Percentiles rank a stretch among this genome's conserved stretches.
These are phyloP conservation scores for Drosophila falleni DNA, from an alignment of 2,888 invertebrate genomes.

Conservation along the genomic window DNA sequence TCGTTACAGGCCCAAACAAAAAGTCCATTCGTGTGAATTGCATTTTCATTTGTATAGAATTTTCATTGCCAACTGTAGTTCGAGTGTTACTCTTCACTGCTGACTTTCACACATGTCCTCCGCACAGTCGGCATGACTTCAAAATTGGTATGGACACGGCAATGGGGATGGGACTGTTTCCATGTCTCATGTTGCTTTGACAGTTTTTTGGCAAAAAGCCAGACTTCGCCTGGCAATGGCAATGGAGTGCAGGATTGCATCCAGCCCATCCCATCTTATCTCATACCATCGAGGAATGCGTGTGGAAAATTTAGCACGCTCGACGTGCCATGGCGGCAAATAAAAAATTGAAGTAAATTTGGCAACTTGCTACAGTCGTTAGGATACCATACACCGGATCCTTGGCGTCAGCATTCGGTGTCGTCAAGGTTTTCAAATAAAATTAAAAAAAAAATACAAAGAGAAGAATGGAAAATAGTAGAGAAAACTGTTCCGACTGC, in stretches of 20 bases:
- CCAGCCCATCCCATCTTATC: neutral
- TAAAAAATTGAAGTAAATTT: constrained; percentile 80
- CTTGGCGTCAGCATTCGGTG: constrained; percentile 64
- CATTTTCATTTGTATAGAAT: constrained; percentile 81
- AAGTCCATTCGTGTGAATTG: constrained; percentile 73
- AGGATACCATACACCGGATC: constrained; percentile 44
- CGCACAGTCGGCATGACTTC: constrained; percentile 31
- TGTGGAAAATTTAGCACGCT: constrained; percentile 80
- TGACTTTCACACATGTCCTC: constrained; percentile 60
- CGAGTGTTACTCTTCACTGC: constrained; percentile 55
- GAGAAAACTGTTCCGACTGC: constrained; percentile 39
- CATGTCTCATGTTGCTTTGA: constrained; percentile 76
- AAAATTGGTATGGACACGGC: constrained; percentile 13
- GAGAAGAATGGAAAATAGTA: neutral
- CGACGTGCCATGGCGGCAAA: constrained; percentile 73
- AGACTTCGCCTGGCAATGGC: constrained; percentile 49
- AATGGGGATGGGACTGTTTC: constrained; percentile 20
- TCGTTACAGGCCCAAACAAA: constrained; percentile 47
- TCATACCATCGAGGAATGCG: constrained; percentile 66
- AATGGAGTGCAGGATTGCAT: constrained; percentile 44
- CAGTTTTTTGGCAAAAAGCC: constrained; percentile 77
- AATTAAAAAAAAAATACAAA: constrained; percentile 25
- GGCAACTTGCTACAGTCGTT: constrained; percentile 73
- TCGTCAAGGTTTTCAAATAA: constrained; percentile 55
- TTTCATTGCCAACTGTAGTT: constrained; percentile 67